Evolutionary conservation across 2,113 vertebrate species (phyloP).

Genomic region (Chaenogobius annularis): DNA sequence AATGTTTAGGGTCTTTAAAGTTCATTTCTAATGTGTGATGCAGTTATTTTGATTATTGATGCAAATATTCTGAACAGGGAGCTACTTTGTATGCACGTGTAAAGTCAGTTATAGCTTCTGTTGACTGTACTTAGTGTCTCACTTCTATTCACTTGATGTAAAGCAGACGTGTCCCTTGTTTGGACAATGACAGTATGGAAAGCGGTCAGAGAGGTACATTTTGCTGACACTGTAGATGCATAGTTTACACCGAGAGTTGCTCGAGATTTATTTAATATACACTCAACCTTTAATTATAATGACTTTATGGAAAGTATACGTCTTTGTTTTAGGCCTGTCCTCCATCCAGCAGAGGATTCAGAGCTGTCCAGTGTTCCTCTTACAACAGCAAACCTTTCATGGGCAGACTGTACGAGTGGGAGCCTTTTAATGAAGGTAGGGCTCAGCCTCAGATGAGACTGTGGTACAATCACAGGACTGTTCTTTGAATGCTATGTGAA

Average conservation of each 20-base stretch:
- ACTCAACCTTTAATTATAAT: background rate
- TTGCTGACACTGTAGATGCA: conserved; percentile 15
- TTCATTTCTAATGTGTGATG: background rate
- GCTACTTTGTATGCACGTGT: background rate
- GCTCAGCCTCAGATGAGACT: background rate
- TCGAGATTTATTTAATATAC: background rate
- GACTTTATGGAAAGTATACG: conserved; percentile 22
- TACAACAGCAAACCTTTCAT: conserved; percentile 95
- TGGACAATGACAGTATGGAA: conserved; percentile 41
- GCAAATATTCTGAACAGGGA: background rate
- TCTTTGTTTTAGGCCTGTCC: conserved; percentile 83
- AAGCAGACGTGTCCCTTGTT: conserved; percentile 44
- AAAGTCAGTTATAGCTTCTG: conserved; percentile 13
- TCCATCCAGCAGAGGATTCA: conserved; percentile 83
- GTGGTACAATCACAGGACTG: conserved; percentile 13
- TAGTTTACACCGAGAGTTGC: conserved; percentile 14
- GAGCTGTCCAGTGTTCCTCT: conserved; percentile 89
- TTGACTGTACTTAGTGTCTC: conserved; percentile 36
- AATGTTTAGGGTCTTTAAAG: background rate
- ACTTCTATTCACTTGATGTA: conserved; percentile 41
- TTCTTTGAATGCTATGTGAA: background rate
- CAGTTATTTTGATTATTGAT: background rate
- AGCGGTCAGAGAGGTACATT: conserved; percentile 20
- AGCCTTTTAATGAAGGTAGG: conserved; percentile 93
- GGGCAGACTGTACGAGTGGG: conserved; percentile 95